These are phyloP conservation scores for Sminthurinus signatus DNA, from an alignment of 1,140 invertebrate species.

Conservation along the genomic window DNA sequence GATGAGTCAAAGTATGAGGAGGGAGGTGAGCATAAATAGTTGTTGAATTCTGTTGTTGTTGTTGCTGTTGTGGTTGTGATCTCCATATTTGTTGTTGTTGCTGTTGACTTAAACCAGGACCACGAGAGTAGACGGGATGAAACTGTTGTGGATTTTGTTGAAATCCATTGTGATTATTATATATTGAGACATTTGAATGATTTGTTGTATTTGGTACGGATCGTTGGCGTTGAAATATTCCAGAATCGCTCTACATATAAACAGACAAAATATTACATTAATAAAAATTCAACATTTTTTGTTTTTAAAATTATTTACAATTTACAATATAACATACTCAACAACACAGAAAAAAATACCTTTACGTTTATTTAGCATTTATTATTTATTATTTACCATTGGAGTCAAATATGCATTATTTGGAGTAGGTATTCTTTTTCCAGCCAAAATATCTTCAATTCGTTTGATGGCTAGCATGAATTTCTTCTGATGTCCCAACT, in stretches of 20 bases:
- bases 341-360: not conserved
- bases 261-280: no score
- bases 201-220: not conserved
- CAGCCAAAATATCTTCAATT: slow-evolving; percentile 86
- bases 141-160: slow-evolving; percentile 3
- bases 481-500: slow-evolving; percentile 96
- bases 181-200: not conserved
- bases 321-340: not conserved
- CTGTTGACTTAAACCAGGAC: slow-evolving; percentile 9
- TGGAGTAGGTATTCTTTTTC: slow-evolving; percentile 59
- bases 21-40: slow-evolving; percentile 20
- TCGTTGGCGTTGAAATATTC: not conserved
- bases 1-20: slow-evolving; percentile 29
- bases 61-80: no score
- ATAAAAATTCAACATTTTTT: no score
- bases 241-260: no score
- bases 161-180: not conserved
- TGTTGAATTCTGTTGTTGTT: slow-evolving; percentile 17
- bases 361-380: no score
- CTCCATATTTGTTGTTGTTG: slow-evolving; percentile 37
- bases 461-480: slow-evolving; percentile 93
- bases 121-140: slow-evolving; percentile 6
- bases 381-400: slow-evolving; percentile 32
- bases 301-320: not conserved
- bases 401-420: slow-evolving; percentile 33